A percentile compares a stretch with the other conserved stretches of the same genome.
Conservation (phyloP, 2,113 vertebrate genomes). For the Vidua chalybeata region DNA sequence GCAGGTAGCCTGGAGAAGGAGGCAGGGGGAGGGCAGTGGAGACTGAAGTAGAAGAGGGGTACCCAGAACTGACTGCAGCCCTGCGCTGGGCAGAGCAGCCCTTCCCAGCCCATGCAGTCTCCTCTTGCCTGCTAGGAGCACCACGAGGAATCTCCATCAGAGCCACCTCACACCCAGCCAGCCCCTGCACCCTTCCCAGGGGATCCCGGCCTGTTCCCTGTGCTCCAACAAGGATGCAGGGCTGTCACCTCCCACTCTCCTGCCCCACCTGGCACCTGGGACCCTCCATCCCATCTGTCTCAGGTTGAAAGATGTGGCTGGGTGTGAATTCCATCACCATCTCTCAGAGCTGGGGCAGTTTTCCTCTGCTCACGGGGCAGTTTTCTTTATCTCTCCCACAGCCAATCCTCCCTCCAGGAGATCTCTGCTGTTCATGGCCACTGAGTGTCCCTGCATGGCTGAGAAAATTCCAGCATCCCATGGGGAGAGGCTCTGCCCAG, state of each 20-base stretch:
- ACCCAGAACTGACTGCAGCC: background rate
- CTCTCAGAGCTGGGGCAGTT: background rate
- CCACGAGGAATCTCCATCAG: accelerated
- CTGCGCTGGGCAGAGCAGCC: background rate
- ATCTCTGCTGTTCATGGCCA: too few species aligned
- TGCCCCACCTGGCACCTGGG: background rate
- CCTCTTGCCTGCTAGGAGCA: accelerated
- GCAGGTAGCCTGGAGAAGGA: accelerated
- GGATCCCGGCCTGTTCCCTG: background rate
- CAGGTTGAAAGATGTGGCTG: background rate
- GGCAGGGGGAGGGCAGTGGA: background rate
- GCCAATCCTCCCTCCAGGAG: too few species aligned
- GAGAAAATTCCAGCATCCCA: too few species aligned
- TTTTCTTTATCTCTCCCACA: background rate
- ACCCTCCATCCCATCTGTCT: background rate
- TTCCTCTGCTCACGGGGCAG: background rate
- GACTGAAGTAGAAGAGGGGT: background rate
- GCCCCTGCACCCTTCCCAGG: background rate
- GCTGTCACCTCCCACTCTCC: background rate
- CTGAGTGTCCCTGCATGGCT: too few species aligned
- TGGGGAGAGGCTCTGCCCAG: too few species aligned
- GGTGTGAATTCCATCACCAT: accelerated
- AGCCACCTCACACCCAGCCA: accelerated
- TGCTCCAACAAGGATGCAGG: too few species aligned
- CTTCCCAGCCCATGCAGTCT: background rate